Base-by-base conservation (phyloP, 2,113 vertebrate species). In the Clarias magur region DNA sequence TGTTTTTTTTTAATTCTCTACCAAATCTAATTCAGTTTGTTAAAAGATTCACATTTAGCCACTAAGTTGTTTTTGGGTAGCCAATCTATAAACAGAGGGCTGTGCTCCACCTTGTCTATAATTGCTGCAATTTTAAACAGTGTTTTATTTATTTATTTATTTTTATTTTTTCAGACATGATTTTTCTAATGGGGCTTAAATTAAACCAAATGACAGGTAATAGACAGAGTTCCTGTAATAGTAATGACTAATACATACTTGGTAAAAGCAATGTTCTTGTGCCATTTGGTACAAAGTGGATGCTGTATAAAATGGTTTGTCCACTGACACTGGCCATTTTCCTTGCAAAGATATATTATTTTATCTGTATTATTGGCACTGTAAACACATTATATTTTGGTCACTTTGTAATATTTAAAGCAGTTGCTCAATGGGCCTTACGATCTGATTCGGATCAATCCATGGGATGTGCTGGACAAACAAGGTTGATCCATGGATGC, bases 161-260 rank as follows among this genome's bases (percentile, higher is more conserved):
- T 59, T 53, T 65, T 76, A 15, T 53, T 65, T 76, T 53, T n/a
- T 5, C 6, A 65, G 38, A 67, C 25, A 53, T 82, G 57, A 48
- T 56, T 83, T 68, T 54, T 68, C 25, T 30, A 83, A 83, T 68
- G n/a, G 63, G 25, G 38, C 54, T 80, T 59, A 57, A 57, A 79
- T 60, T 34, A 80, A 80, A 25, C 53, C 9, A 60, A 10, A 38
- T 38, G 56, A 23, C 56, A 38, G 53, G 73, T 76, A 53, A 76
- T 73, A 53, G 42, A 11, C 73, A 76, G 73, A 53, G 73, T 56
- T 79, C 13, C 53, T 27, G 75, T 54, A 79, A 79, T 0, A 56
- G 2, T 27, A 19, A 80, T 60, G 79, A 38, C 17, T 60, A 57
- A 59, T 79, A 16, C 8, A 15, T 79, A 56, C 75, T 27, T 79